Base-by-base conservation (phyloP, 2,888 invertebrate genomes). In the Dilophus febrilis region DNA sequence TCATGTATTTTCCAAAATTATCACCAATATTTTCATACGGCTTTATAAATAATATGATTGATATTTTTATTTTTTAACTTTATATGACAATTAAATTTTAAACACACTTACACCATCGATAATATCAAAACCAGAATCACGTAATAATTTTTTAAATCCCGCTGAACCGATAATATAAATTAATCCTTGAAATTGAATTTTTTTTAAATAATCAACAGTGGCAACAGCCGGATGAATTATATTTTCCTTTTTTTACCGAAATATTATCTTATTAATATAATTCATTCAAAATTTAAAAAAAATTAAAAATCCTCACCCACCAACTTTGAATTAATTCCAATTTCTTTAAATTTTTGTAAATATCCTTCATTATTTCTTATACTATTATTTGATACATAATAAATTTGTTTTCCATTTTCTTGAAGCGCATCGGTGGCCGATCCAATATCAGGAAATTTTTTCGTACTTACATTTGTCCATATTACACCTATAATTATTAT, bases 121-220 rank as follows among this genome's bases (percentile, higher is more conserved):
- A 12, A 59, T 44, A 38, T 58, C 53, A 41, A 68, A 61, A n/a
- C 66, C 67, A 22, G 54, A 53, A 11, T 61, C 52, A 32, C 44
- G 47, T 19, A 70, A 50, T 37, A 53, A 49, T 31, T 59, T 46
- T 30, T 55, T 54, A 6, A 64, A 57, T 10, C 49, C 40, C 10
- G 48, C 17, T 6, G 59, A 52, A 27, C 59, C 64, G 4, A 68
- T 50, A 0, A 64, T 56, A 40, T 53, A 67, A 2, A 64, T 57
- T 38, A 64, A 55, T 19, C 58, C 62, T 1, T 58, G 47, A 30
- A 67, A 66, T 17, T 61, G 55, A 3, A 59, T 51, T 33, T 56
- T 58, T 40, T 65, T 63, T 34, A 70, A 51, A 47, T 68, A 65
- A 44, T 59, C 55, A 4, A 58, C 51, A 29, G 67, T 60, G 2